phyloP scores from a whole-genome alignment of 2,888 invertebrate genomes.

The Pantelozetes paolii region DNA sequence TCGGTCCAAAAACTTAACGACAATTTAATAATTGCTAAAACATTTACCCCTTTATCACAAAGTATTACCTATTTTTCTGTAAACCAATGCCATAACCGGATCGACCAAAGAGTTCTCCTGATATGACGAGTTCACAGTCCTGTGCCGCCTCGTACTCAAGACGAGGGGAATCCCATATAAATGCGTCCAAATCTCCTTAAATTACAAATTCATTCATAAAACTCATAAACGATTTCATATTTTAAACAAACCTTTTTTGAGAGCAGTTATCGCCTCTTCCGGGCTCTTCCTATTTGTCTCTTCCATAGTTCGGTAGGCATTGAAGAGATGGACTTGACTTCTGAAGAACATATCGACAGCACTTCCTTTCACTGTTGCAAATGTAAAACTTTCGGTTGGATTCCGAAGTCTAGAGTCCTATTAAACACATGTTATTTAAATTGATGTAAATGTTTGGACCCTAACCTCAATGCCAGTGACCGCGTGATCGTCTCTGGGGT shows the following conservation, averaged over 20 bases:
- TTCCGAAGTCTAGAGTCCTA: constrained; percentile 89
- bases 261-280: constrained; percentile 88
- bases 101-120: constrained; percentile 91
- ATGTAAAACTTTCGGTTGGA: constrained; percentile 96
- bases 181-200: constrained; percentile 70
- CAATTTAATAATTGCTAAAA: neutral
- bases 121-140: constrained; percentile 93
- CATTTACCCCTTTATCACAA: neutral
- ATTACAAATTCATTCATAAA: neutral
- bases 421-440: neutral
- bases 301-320: constrained; percentile 99
- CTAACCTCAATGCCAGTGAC: constrained; percentile 36
- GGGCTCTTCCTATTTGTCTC: constrained; percentile 90
- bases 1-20: constrained; percentile 85
- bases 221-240: neutral
- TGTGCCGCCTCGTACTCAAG: constrained; percentile 96
- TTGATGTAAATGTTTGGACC: neutral
- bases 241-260: constrained; percentile 67
- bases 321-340: constrained; percentile 93
- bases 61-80: constrained; percentile 66
- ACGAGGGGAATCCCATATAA: constrained; percentile 98
- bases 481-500: constrained; percentile 58
- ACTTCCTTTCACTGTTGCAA: constrained; percentile 95
- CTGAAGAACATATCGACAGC: constrained; percentile 98
- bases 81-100: constrained; percentile 96